These are phyloP conservation scores for Pogonocichla stellata DNA, from an alignment of 2,113 vertebrate genomes.

Conservation along the genomic window DNA sequence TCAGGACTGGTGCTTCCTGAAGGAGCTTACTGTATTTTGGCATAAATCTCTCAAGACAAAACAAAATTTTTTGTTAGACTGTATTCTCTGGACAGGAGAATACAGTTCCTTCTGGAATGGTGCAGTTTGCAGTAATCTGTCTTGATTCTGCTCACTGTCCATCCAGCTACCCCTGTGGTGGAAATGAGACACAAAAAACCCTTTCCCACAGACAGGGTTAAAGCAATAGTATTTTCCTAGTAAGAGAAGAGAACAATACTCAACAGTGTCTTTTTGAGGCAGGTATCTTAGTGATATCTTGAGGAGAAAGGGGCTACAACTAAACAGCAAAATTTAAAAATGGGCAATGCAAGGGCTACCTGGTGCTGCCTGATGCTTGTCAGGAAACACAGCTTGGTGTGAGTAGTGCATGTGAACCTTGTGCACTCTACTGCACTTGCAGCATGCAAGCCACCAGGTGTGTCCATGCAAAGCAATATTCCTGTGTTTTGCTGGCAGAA, in stretches of 20 bases:
- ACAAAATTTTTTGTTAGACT: not conserved
- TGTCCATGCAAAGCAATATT: not conserved
- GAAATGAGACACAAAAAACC: not conserved
- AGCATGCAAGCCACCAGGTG: not conserved
- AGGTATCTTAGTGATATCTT: not conserved
- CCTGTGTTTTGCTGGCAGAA: not conserved
- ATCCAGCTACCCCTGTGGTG: not conserved
- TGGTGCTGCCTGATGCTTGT: rapidly evolving
- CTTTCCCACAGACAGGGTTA: not conserved
- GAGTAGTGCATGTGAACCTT: not conserved
- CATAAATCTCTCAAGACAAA: not conserved
- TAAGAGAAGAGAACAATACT: not conserved
- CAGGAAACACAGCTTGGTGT: not conserved
- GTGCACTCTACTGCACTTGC: rapidly evolving
- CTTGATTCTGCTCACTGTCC: not conserved
- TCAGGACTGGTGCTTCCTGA: not conserved
- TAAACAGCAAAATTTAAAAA: not conserved
- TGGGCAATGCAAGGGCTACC: not conserved
- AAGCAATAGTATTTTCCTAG: not conserved
- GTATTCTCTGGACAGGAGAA: not conserved
- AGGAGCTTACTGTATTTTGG: not conserved
- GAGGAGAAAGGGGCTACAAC: not conserved
- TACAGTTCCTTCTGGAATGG: not conserved
- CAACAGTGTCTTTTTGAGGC: not conserved
- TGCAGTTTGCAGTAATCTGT: not conserved